Percentiles rank a stretch among this genome's conserved stretches.
These are phyloP conservation scores for Crotalus horridus DNA, from an alignment of 2,113 vertebrate genomes.

Conservation along the genomic window DNA sequence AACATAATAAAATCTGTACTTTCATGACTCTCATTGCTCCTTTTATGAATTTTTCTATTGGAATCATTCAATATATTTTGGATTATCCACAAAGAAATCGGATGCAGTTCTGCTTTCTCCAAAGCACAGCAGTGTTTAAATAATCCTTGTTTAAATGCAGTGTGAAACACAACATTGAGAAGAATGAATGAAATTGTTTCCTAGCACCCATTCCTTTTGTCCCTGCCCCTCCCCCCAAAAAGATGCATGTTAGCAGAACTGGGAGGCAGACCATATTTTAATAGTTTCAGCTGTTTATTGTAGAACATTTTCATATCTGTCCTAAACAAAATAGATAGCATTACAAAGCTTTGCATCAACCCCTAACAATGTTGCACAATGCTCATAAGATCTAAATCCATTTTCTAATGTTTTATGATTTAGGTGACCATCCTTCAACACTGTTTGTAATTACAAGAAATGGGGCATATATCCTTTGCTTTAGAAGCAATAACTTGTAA, in stretches of 20 bases:
- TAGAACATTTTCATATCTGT: not conserved
- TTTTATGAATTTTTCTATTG: constrained; percentile 9
- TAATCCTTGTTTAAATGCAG: not conserved
- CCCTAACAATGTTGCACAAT: not conserved
- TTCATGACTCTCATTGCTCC: not conserved
- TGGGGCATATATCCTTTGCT: not conserved
- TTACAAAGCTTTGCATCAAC: not conserved
- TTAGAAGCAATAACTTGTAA: not conserved
- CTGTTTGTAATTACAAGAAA: not conserved
- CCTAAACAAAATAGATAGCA: not conserved
- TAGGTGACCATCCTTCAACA: not conserved
- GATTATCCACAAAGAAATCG: not conserved
- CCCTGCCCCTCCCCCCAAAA: not conserved
- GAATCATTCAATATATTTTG: constrained; percentile 3
- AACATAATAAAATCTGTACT: not conserved
- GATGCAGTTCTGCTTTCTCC: not conserved
- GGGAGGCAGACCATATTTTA: not conserved
- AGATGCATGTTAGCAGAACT: not conserved
- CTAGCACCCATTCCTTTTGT: not conserved
- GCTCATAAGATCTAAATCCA: not conserved
- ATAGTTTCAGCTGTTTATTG: not conserved
- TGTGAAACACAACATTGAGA: not conserved
- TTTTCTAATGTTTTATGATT: not conserved
- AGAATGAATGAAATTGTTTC: not conserved
- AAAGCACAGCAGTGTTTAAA: not conserved